Conservation (phyloP, 1,140 invertebrate species). For the Megalopta genalis region DNA sequence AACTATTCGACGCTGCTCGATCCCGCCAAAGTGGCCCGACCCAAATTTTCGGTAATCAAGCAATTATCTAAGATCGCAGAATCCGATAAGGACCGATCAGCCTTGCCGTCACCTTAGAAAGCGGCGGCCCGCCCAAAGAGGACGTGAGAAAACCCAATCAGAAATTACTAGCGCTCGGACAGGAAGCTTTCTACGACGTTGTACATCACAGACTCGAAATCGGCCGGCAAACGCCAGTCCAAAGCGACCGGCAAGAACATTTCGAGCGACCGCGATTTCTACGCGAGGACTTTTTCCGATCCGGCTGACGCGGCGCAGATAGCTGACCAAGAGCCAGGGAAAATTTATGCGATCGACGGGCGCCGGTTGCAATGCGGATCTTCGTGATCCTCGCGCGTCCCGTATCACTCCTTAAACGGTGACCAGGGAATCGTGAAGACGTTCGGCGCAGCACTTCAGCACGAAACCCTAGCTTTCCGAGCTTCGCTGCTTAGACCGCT, state of each 20-base stretch:
- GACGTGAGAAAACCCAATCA: constrained; percentile 19
- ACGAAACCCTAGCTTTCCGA: constrained; percentile 8
- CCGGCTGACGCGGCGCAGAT: neutral
- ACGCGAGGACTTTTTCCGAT: neutral
- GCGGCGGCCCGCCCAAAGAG: neutral
- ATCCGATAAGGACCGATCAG: neutral
- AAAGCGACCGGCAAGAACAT: no score
- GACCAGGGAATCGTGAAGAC: constrained; percentile 25
- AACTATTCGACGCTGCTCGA: no score
- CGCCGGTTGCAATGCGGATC: neutral
- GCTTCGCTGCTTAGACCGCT: constrained; percentile 22
- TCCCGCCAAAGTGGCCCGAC: neutral
- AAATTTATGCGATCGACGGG: neutral
- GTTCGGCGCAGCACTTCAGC: constrained; percentile 25
- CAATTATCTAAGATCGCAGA: neutral
- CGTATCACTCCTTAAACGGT: constrained; percentile 5
- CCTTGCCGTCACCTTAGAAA: neutral
- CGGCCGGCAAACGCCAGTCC: no score
- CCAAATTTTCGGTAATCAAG: neutral
- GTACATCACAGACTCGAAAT: neutral
- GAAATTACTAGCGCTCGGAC: constrained; percentile 20
- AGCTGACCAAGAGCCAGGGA: no score
- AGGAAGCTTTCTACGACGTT: constrained; percentile 25
- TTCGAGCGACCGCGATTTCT: constrained; percentile 29
- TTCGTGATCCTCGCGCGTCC: neutral